Base-by-base conservation (phyloP, 1,140 invertebrate species). In the Drosophila kepulauana region DNA sequence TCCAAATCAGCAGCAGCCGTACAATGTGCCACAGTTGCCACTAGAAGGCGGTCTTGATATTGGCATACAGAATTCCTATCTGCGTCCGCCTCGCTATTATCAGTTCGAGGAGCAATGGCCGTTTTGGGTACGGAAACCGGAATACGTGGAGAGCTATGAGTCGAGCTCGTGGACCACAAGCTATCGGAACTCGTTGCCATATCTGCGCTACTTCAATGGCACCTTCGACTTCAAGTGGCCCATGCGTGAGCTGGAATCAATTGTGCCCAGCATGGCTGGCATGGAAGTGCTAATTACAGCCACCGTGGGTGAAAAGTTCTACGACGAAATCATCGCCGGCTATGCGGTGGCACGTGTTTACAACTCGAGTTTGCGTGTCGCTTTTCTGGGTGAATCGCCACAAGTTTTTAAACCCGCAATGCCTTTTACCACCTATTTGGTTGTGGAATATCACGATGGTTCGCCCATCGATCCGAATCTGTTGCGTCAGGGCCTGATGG, bases 341-440 rank as follows among this genome's bases (percentile, higher is more conserved):
- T 98, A 96, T 93, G 96, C 98, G 0, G 96, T 96, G 25, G 96
- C 98, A 0, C 94, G 97, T 61, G 96, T 99, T 30, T 98, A 96
- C 90, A 98, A 97, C 92, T 97, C 97, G 0, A 96, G 96, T 3
- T 93, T 98, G 7, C 94, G 95, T 64, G 94, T 99, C 0, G 93
- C 95, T 41, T 98, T 99, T 92, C 93, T 99, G 0, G 98, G 98
- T 1, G 97, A 97, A 25, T 95, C 95, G 0, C 96, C 98, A 3
- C 97, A 99, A 93, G 96, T 99, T 8, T 99, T 99, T 93, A 99
- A 99, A 92, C 98, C 98, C 0, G 94, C 96, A 1, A 98, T 99
- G 96, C 96, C 97, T 1, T 92, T 92, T 35, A 92, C 92, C 10
- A 81, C 94, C 0, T 93, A 97, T 93, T 76, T 97, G 11, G 95